Conservation (phyloP, 2,113 vertebrate genomes). For the Mugil cephalus region DNA sequence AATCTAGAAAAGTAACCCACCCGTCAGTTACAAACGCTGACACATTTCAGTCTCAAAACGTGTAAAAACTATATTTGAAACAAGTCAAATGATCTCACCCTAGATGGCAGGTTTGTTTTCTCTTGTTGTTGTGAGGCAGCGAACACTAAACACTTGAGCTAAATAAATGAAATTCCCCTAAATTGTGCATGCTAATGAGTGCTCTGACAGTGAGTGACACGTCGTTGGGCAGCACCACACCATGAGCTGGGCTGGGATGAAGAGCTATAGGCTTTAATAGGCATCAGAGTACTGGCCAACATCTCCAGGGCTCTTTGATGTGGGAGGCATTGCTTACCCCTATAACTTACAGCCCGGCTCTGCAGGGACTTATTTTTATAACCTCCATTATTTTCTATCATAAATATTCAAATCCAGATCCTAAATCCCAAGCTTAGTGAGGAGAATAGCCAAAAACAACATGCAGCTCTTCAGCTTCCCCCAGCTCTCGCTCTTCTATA, state of each 20-base stretch:
- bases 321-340: constrained; percentile 76
- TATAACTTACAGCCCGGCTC: constrained; percentile 80
- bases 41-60: constrained; percentile 64
- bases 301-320: constrained; percentile 78
- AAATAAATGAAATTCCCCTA: constrained; percentile 28
- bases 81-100: constrained; percentile 74
- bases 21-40: constrained; percentile 66
- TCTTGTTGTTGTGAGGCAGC: constrained; percentile 40
- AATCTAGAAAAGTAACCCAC: constrained; percentile 55
- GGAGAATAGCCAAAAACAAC: constrained; percentile 86
- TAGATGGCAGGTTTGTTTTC: constrained; percentile 51
- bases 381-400: constrained; percentile 97
- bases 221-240: constrained; percentile 44
- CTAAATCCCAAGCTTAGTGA: constrained; percentile 93
- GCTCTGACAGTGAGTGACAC: constrained; percentile 35
- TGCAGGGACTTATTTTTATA: constrained; percentile 87
- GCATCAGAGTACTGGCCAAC: constrained; percentile 72
- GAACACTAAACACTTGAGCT: constrained; percentile 41
- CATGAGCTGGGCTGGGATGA: constrained; percentile 30
- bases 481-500: constrained; percentile 76
- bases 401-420: constrained; percentile 99
- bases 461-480: constrained; percentile 77
- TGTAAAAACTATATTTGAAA: constrained; percentile 68
- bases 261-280: constrained; percentile 61
- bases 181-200: constrained; percentile 13